Base-by-base conservation (phyloP, 53 echinoderm and acorn worm genomes). In the Holothuria scabra region DNA sequence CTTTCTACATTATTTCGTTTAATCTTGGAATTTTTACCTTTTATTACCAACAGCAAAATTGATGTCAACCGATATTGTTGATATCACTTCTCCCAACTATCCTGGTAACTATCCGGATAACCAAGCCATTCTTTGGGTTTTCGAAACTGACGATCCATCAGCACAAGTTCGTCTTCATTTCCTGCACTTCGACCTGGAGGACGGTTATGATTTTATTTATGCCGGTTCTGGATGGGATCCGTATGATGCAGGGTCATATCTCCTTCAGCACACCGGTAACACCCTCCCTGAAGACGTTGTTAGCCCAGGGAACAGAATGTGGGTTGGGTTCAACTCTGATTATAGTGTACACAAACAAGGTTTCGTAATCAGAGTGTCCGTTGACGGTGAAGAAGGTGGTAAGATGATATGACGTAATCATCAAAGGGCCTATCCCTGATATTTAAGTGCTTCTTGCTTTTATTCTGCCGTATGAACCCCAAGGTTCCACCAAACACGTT, bases 141-240 rank as follows among this genome's bases (percentile, higher is more conserved):
- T 74, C 31, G 20, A 85, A 60, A 59, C 58, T 28, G 66, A 41
- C 5, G 46, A 66, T 34, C 72, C 57, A 3, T 70, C 58, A 8
- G 24, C 57, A 19, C 37, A 79, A 19, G 12, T 86, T 14, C 60
- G 28, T 28, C 24, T 79, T 22, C 76, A 86, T 55, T 89, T 89
- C 59, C 35, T 58, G 12, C 60, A 41, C 38, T 89, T 85, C 25
- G 59, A 85, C 16, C 80, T 89, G 0, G 89, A 89, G 22, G 38
- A 24, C 38, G 61, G 56, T 12, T 66, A 80, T 38, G 89, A 89
- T 59, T 59, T 38, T 48, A 28, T 87, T 14, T 25, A 28, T 44
- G 74, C 83, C 10, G 83, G 88, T n/a, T 67, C 28, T 0, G 87
- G 88, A 21, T 72, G 34, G 58, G 75, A 57, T 12, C 23, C 62